A percentile compares a stretch with the other conserved stretches of the same genome.
phyloP scores from a whole-genome alignment of 1,140 invertebrate genomes.

The Riptortus pedestris region DNA sequence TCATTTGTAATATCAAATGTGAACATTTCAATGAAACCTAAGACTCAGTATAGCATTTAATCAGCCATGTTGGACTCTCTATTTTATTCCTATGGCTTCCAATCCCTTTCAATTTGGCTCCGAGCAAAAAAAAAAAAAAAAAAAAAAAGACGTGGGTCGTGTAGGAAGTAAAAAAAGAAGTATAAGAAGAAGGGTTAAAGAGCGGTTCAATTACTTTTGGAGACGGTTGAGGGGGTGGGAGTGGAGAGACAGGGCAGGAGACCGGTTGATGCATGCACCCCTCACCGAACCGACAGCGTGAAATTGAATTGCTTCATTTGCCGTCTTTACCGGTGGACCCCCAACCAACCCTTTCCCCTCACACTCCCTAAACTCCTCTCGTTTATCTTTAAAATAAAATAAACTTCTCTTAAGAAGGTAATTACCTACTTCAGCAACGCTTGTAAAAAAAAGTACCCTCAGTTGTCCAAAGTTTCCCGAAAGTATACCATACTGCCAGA shows the following conservation, averaged over 20 bases:
- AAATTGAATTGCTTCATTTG: conserved; percentile 31
- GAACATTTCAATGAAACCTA: no score
- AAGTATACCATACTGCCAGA: no score
- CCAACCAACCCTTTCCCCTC: neutral
- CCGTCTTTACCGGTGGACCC: conserved; percentile 21
- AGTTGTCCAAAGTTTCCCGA: no score
- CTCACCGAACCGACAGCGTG: conserved; percentile 25
- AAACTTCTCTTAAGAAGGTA: conserved; percentile 8
- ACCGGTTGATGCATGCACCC: conserved; percentile 22
- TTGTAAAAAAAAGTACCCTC: no score
- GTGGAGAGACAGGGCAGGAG: no score
- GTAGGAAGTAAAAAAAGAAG: neutral
- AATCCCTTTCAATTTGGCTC: neutral
- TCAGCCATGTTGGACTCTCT: no score
- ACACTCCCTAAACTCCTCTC: neutral
- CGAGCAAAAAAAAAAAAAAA: neutral
- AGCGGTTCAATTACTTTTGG: no score
- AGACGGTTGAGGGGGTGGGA: no score
- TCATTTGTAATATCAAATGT: no score
- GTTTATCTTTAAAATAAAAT: conserved; percentile 22
- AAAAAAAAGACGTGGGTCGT: neutral
- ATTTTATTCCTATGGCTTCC: no score
- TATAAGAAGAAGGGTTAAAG: neutral
- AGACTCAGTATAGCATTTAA: no score
- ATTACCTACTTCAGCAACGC: no score